Base-by-base conservation (phyloP, 2,113 vertebrate genomes). In the Pogonocichla stellata region DNA sequence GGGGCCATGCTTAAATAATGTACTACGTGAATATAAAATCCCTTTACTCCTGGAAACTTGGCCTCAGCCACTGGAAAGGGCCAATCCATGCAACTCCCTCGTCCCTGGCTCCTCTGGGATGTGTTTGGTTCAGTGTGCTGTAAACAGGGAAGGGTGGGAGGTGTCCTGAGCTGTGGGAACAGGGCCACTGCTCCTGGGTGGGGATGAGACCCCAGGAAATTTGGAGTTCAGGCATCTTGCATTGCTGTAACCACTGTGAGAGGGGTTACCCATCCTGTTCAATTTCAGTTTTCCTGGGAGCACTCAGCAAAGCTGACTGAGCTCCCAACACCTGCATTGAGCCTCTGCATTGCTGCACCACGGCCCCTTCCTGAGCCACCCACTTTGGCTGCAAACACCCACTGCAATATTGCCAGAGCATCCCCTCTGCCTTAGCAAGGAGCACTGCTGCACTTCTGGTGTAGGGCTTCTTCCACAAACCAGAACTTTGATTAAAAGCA, bases 31-130 rank as follows among this genome's bases (percentile, higher is more conserved):
- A 57, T 33, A 94, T 80, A 90, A 96, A 92, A 95, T 26, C 66
- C 36, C 78, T 93, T 90, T 29, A 71, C 72, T 94, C 90, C 72
- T 97, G 95, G 96, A 97, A 97, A 97, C 87, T 96, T 95, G 90
- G 96, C 93, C 90, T 93, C 93, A 95, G 84, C 87, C 89, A 60
- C 48, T 61, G 88, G 88, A 72, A 90, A 0, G 4, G 60, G 38
- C 70, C 95, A 92, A 66, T 73, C 79, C 6, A 26, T 79, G 66
- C 45, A 80, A 88, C 70, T 96, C 69, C 94, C 90, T 90, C 8
- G 3, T 87, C 93, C 82, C 67, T 56, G 14, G 61, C 83, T 94
- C 90, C 86, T 85, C 64, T 57, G 94, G 88, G 95, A 86, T 70
- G 61, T 8, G 20, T 71, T 94, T 88, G 78, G 62, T 56, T 74